A percentile compares a stretch with the other conserved stretches of the same genome.
Conservation (phyloP, 2,888 invertebrate species). For the Hyposoter didymator region DNA sequence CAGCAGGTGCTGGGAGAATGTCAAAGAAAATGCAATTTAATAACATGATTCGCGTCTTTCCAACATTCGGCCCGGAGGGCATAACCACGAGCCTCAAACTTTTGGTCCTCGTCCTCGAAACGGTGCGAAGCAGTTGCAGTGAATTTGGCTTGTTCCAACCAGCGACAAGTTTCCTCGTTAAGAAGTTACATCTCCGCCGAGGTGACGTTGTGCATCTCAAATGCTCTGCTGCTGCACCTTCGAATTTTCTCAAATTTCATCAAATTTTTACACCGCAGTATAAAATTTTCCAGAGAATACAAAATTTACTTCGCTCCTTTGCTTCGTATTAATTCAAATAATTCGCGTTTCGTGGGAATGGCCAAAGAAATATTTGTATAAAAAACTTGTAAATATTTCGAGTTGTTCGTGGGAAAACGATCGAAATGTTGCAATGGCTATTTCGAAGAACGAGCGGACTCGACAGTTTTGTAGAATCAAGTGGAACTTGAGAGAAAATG, state of each 20-base stretch:
- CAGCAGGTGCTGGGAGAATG: too few species aligned
- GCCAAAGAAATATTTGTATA: neutral
- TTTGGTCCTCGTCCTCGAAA: slow-evolving; percentile 13
- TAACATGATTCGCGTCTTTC: neutral
- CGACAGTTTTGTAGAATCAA: neutral
- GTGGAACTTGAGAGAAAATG: neutral
- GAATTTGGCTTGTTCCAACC: neutral
- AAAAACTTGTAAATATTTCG: neutral
- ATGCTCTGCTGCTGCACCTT: neutral
- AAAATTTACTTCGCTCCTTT: neutral
- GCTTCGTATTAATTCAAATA: neutral
- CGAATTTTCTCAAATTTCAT: neutral
- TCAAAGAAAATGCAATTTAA: neutral
- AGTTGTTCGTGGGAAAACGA: neutral
- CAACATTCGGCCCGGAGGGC: neutral
- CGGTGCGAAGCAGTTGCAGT: neutral
- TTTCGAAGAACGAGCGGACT: neutral
- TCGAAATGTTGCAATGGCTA: neutral
- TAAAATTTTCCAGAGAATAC: neutral
- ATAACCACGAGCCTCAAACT: slow-evolving; percentile 38
- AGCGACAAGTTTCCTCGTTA: slow-evolving; percentile 74
- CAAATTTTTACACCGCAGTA: neutral
- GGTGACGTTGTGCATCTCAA: neutral
- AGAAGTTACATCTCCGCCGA: slow-evolving; percentile 61
- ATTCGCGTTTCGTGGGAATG: neutral